Evolutionary conservation across 2,797 vertebrate genomes (phyloP).

Genomic region (Adelosebastes latens): DNA sequence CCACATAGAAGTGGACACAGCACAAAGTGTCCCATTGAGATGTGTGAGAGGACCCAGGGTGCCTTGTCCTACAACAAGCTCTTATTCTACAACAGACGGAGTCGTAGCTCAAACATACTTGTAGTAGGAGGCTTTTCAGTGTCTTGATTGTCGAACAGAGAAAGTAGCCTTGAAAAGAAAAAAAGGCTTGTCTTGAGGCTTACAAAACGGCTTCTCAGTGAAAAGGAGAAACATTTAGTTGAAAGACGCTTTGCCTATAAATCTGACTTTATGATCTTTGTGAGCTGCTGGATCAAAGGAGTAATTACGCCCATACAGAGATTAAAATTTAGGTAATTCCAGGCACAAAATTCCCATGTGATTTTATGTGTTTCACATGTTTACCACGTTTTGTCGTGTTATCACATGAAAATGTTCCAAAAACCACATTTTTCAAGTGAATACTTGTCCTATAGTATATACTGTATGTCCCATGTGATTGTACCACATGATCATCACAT

Average conservation of each 20-base stretch:
- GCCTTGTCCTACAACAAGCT: constrained; percentile 61
- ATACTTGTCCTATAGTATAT: not conserved
- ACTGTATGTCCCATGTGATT: constrained; percentile 17
- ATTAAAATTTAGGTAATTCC: not conserved
- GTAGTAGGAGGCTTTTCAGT: constrained; percentile 71
- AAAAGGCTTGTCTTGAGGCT: constrained; percentile 21
- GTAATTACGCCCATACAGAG: not conserved
- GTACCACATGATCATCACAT: constrained; percentile 17
- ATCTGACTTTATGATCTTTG: constrained; percentile 35
- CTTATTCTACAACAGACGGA: constrained; percentile 53
- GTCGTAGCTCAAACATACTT: constrained; percentile 64
- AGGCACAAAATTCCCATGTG: not conserved
- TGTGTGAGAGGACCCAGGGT: constrained; percentile 45
- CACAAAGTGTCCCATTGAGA: constrained; percentile 76
- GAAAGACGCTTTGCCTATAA: not conserved
- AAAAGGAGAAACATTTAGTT: constrained; percentile 30
- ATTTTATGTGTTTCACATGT: not conserved
- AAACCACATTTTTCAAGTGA: not conserved
- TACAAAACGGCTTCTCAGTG: constrained; percentile 20
- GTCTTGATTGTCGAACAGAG: constrained; percentile 57
- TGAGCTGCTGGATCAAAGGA: constrained; percentile 34
- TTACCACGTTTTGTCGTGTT: not conserved
- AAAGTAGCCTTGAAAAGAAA: constrained; percentile 24
- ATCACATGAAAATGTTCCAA: not conserved
- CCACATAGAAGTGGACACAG: constrained; percentile 53